Evolutionary conservation across 2,113 vertebrate genomes (phyloP), one percentile per base, ranked within the genome.

Genomic region (Rissa tridactyla): DNA sequence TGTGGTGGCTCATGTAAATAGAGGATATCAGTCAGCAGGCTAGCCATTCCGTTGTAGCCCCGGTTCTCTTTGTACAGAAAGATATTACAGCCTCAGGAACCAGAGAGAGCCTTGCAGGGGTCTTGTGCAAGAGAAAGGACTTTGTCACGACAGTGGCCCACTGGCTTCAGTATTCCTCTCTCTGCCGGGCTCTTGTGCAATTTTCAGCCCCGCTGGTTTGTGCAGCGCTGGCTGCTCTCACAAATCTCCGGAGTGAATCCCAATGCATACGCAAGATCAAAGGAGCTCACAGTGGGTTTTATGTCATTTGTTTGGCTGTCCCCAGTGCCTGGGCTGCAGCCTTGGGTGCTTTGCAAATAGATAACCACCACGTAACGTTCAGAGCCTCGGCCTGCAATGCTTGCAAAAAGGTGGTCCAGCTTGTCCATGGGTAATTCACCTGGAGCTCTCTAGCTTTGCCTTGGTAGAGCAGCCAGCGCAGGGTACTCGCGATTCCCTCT

Each of bases 191-290:
- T 89, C 57, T 94, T 91, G 81, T 44, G 89, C 77, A 94, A 87
- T 71, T 75, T 82, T 91, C 69, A 68, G 55, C 40, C 77, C 52
- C 40, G 65, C 44, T 91, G 52, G 26, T 91, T 75, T 95, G 61
- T 76, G 81, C 64, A 64, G 55, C 8, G 3, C 21, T 92, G 69
- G 57, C 61, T 68, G 55, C 81, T 96, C n/a, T 92, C 52, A 27
- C 62, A 88, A 89, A 81, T 84, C 72, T 96, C 55, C 57, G 55
- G 47, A 36, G 6, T 68, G 89, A 94, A 92, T 95, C 81, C 77
- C 54, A 89, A 15, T 25, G 86, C 81, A 72, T 19, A 76, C 73
- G 52, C 38, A 30, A 68, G 89, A 95, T 95, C 89, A 91, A 87
- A 95, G 70, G 77, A 89, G 32, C n/a, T 76, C 84, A 58, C 72